A percentile compares a stretch with the other conserved stretches of the same genome.
Conservation (phyloP, 2,113 vertebrate genomes). For the Irena cyanogastra region DNA sequence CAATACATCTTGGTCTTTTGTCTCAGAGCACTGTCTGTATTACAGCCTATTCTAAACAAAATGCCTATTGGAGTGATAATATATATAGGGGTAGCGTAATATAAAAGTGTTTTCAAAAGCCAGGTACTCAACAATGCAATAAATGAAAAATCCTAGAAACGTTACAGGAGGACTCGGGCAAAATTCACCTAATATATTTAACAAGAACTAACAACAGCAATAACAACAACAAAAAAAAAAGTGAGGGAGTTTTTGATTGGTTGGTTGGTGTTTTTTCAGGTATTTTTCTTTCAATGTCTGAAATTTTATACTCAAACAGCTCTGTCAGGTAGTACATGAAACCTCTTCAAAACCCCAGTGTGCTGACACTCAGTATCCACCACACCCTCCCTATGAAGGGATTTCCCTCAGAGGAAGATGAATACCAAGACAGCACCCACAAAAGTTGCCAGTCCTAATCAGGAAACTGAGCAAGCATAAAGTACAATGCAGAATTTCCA, state of each 20-base stretch:
- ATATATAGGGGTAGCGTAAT: background rate
- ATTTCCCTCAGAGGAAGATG: background rate
- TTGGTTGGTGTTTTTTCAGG: background rate
- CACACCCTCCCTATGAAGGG: background rate
- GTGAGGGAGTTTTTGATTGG: background rate
- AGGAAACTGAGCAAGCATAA: background rate
- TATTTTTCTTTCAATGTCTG: background rate
- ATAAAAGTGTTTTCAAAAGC: background rate
- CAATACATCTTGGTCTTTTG: background rate
- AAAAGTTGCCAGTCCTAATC: background rate
- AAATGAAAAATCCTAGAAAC: background rate
- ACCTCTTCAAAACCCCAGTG: background rate
- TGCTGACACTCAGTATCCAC: background rate
- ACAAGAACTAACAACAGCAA: background rate
- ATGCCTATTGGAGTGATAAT: background rate
- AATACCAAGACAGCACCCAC: fast-evolving
- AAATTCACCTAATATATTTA: background rate
- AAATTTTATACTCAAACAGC: background rate
- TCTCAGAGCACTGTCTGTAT: background rate
- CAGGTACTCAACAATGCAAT: background rate
- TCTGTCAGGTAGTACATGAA: background rate
- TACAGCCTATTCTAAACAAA: background rate
- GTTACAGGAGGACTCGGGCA: background rate
- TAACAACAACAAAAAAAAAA: background rate
- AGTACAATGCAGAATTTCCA: background rate